These are phyloP conservation scores for Vanacampus margaritifer DNA, from an alignment of 2,113 vertebrate species.

Conservation along the genomic window DNA sequence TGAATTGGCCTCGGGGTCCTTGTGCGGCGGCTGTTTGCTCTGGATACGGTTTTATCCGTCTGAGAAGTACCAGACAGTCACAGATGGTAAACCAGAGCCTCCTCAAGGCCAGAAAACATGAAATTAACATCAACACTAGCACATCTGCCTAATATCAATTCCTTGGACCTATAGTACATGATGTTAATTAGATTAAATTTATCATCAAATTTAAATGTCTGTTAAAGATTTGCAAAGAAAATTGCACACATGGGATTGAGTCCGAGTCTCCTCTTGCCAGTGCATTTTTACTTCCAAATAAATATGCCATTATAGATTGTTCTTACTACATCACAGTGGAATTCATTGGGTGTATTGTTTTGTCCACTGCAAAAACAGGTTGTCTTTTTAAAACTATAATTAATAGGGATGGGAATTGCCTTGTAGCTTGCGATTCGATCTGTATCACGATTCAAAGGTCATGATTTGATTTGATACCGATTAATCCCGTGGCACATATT, in stretches of 20 bases:
- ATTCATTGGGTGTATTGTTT: no score
- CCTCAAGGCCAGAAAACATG: conserved; percentile 37
- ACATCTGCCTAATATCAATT: conserved; percentile 46
- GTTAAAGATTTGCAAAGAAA: not conserved
- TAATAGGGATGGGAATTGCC: no score
- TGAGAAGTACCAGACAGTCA: conserved; percentile 51
- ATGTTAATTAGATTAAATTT: not conserved
- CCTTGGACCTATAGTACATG: conserved; percentile 13
- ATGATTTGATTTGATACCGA: no score
- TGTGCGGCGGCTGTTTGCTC: conserved; percentile 13
- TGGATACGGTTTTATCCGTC: conserved; percentile 46
- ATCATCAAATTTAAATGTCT: not conserved
- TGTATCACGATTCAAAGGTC: no score
- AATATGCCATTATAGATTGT: not conserved
- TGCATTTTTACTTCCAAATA: not conserved
- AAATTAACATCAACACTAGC: conserved; percentile 51
- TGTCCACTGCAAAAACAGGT: no score
- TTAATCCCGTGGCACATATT: no score
- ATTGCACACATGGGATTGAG: not conserved
- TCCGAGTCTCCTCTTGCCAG: not conserved
- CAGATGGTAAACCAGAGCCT: conserved; percentile 29
- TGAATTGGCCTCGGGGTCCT: conserved; percentile 43
- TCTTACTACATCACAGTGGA: not conserved
- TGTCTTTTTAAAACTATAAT: no score
- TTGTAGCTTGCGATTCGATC: no score